Conservation (phyloP, 2,888 invertebrate genomes). For the Melanotus villosus region DNA sequence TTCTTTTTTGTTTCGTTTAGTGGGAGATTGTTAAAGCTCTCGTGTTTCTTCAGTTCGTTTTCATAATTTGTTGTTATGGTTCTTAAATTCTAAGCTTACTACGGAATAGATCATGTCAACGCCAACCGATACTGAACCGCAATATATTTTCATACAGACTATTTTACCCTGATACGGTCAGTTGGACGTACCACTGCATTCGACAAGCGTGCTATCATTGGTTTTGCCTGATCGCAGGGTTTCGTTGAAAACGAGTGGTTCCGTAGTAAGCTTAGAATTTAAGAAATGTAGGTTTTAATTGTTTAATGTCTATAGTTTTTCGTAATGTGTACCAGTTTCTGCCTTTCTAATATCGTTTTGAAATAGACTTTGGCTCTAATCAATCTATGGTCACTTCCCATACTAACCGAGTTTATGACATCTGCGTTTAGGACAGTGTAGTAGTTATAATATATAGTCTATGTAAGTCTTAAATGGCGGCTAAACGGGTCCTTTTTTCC, state of each 20-base stretch:
- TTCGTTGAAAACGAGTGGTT: too few species aligned
- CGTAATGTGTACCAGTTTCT: not conserved
- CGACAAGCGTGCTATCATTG: too few species aligned
- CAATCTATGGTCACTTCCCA: not conserved
- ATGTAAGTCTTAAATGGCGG: too few species aligned
- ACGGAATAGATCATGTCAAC: too few species aligned
- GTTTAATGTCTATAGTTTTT: slow-evolving; percentile 3
- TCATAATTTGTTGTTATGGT: not conserved
- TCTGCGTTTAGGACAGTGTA: not conserved
- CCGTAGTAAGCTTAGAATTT: too few species aligned
- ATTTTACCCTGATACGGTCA: too few species aligned
- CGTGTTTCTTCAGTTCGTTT: not conserved
- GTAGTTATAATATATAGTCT: not conserved
- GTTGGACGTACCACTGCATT: too few species aligned
- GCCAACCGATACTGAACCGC: too few species aligned
- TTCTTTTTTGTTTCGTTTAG: not conserved
- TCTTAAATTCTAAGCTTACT: not conserved
- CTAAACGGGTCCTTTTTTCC: too few species aligned
- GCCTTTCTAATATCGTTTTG: not conserved
- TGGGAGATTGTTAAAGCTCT: not conserved
- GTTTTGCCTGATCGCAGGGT: too few species aligned
- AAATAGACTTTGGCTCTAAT: not conserved
- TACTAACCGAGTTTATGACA: not conserved
- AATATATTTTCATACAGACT: too few species aligned
- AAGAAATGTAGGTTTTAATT: not conserved